Conservation (phyloP, 2,113 vertebrate species). For the Sminthopsis crassicaudata region DNA sequence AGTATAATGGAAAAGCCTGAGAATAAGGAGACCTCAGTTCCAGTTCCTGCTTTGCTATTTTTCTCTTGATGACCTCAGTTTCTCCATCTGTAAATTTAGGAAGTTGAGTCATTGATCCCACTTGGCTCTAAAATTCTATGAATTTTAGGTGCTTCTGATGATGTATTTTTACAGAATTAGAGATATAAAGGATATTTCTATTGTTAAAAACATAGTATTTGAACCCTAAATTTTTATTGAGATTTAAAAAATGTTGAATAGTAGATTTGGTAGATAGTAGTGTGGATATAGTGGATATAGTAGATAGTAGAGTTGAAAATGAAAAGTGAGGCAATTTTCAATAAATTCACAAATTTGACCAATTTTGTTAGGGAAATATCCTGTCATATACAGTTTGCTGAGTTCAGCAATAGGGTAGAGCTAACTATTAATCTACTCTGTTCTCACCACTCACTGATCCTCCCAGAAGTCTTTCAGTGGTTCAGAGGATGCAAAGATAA, state of each 20-base stretch:
- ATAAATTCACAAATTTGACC: slow-evolving; percentile 13
- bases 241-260: not conserved
- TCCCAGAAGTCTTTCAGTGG: slow-evolving; percentile 29
- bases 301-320: not conserved
- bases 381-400: slow-evolving; percentile 15
- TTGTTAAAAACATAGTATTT: not conserved
- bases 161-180: not conserved
- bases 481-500: slow-evolving; percentile 54
- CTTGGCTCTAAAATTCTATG: not conserved
- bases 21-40: not conserved
- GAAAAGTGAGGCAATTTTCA: slow-evolving; percentile 46
- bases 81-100: not conserved
- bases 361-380: slow-evolving; percentile 45
- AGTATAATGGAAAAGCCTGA: not conserved
- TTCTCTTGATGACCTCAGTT: not conserved
- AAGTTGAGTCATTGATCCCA: not conserved
- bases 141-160: not conserved
- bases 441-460: slow-evolving; percentile 20
- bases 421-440: slow-evolving; percentile 64
- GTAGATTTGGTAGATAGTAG: not conserved
- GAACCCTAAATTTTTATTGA: not conserved
- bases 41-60: not conserved
- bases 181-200: not conserved
- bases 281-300: too few species aligned
- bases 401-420: slow-evolving; percentile 35